Evolutionary conservation across 2,113 vertebrate species (phyloP).

Genomic region (Ctenomys sociabilis): DNA sequence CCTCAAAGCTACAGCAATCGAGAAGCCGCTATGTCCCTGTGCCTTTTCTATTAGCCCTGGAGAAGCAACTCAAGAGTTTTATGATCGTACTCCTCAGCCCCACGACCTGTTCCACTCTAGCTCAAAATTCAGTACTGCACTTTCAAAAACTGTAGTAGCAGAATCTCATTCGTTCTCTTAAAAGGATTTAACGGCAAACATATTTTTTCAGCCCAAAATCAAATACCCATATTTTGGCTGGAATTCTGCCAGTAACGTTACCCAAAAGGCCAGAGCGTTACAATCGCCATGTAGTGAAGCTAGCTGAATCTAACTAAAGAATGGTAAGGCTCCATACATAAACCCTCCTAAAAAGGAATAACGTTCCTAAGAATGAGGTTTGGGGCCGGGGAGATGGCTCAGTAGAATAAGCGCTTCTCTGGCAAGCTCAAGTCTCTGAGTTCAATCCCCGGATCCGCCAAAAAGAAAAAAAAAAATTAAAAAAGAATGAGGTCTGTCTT

Average conservation of each 20-base stretch:
- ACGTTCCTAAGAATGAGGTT: not conserved
- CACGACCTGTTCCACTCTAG: constrained; percentile 53
- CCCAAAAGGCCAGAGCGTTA: not conserved
- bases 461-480: no score
- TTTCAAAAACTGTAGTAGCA: constrained; percentile 19
- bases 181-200: constrained; percentile 39
- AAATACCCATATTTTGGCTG: constrained; percentile 56
- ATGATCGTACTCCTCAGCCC: not conserved
- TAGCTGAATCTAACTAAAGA: constrained; percentile 53
- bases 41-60: not conserved
- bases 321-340: not conserved
- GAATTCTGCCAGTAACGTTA: constrained; percentile 41
- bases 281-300: not conserved
- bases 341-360: constrained; percentile 1
- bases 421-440: no score
- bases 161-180: constrained; percentile 40
- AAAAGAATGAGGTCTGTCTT: no score
- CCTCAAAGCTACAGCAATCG: not conserved
- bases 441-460: no score
- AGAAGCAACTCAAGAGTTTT: not conserved
- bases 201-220: not conserved
- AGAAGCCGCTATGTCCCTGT: not conserved
- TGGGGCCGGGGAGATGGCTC: no score
- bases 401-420: no score
- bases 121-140: constrained; percentile 51